Base-by-base conservation (phyloP, 1,140 invertebrate species). In the Drosophila kanapiae region DNA sequence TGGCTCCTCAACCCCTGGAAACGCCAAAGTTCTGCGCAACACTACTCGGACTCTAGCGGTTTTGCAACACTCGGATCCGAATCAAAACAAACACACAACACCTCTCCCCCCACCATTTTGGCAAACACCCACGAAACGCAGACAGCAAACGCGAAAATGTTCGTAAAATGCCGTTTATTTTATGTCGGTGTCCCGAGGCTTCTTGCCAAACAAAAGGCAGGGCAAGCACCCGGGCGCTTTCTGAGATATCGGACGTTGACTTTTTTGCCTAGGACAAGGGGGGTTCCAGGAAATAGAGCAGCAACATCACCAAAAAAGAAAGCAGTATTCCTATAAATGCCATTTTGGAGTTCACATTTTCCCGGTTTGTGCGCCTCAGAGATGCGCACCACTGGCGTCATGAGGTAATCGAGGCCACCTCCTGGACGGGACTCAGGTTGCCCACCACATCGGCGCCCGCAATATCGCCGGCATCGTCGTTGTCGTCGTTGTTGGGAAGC, bases 391-490 rank as follows among this genome's bases (percentile, higher is more conserved):
- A 2, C 67, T 88, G 72, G 65, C 72, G 84, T 88, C 80, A 88
- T 61, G 71, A 84, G 38, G 53, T 27, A 56, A 4, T 37, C 11
- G 13, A 33, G 31, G n/a, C 10, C 11, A 51, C 38, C 16, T 43
- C 45, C 13, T 23, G 40, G 2, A 48, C 35, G 8, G 18, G 14
- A 9, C 14, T 4, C 29, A 71, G 16, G 11, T 71, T 81, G 1
- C 80, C 81, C 38, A 85, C 81, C 7, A 90, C 81, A 79, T 88
- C 85, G 9, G 77, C 62, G 2, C 85, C 85, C n/a, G 47, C 38
- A 23, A 45, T 53, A 4, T 76, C 71, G 1, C 40, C 33, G n/a
- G n/a, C n/a, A n/a, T n/a, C n/a, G 23, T 43, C 43, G 6, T 56
- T 37, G 8, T 37, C 53, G 29, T 37, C 43, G 6, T 56, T 37